These are phyloP conservation scores for Hylomyscus alleni DNA, from an alignment of 2,797 vertebrate genomes.

Conservation along the genomic window DNA sequence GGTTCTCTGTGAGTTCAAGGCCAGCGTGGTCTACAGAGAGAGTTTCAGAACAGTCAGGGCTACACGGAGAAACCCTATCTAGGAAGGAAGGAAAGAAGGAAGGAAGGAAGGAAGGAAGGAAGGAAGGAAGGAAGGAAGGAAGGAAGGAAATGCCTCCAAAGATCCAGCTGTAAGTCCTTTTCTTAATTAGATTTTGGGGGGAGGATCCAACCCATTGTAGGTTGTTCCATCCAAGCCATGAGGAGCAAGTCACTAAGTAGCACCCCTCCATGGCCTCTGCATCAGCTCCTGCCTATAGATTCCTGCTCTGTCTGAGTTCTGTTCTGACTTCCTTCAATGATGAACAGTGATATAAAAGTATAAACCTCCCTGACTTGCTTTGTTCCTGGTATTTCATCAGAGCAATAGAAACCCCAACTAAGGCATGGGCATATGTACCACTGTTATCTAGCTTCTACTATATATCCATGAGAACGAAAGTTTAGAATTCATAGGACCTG, in stretches of 20 bases:
- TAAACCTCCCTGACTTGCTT: not conserved
- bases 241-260: not conserved
- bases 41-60: not conserved
- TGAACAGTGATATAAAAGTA: not conserved
- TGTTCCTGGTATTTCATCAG: not conserved
- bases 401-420: not conserved
- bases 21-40: not conserved
- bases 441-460: too few relatives aligned
- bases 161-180: not conserved
- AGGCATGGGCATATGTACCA: accelerated
- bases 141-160: not conserved
- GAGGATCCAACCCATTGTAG: not conserved
- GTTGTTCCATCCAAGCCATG: not conserved
- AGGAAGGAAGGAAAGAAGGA: too few relatives aligned
- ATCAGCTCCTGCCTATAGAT: not conserved
- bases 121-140: too few relatives aligned
- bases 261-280: not conserved
- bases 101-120: too few relatives aligned
- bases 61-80: too few relatives aligned
- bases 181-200: not conserved
- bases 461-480: not conserved
- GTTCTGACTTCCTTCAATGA: not conserved
- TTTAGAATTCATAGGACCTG: too few relatives aligned
- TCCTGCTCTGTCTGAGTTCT: not conserved
- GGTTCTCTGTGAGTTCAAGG: not conserved